Base-by-base conservation (phyloP, 1,140 invertebrate species). In the Sitobion miscanthi region DNA sequence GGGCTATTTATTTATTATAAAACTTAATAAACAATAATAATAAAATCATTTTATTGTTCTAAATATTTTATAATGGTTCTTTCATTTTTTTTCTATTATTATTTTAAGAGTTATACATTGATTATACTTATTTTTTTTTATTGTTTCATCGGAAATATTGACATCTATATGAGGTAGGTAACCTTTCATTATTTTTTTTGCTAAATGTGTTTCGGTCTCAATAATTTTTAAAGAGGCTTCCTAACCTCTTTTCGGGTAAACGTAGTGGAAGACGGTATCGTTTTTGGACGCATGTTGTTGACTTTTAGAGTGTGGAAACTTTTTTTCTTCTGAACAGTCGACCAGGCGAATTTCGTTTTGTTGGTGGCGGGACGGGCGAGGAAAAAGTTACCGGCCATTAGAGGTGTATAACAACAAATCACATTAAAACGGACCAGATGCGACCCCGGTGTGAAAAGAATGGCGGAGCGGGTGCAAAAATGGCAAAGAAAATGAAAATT, bases 381-480 rank as follows among this genome's bases (percentile, higher is more conserved):
- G 85, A 85, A 92, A 93, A 93, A 93, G 91, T 93, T 93, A 83
- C 91, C 91, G 91, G 82, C 91, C 91, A 93, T 93, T 93, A 86
- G 82, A 86, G 82, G 91, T 93, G 82, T 93, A 93, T 86, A 93
- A 93, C 91, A 93, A 93, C 91, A 93, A 93, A 93, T 93, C 91
- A 93, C 91, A 93, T 93, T 93, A 93, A 86, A 93, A 93, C 91
- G 49, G 77, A 30, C 91, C 91, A 93, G 91, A 93, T 93, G 91
- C 91, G 91, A 83, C 91, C 62, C 21, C 62, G 62, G 90, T 47
- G 62, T 30, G 45, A 52, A 82, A 82, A 83, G n/a, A 25, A 57
- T 52, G 7, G 35, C 6, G 45, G 35, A n/a, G 30, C 49, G 49
- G 23, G 9, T 49, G 49, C 86, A 86, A 86, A 86, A 86, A 86